Evolutionary conservation across 2,797 vertebrate genomes (phyloP).

Genomic region (Hemitrygon akajei): DNA sequence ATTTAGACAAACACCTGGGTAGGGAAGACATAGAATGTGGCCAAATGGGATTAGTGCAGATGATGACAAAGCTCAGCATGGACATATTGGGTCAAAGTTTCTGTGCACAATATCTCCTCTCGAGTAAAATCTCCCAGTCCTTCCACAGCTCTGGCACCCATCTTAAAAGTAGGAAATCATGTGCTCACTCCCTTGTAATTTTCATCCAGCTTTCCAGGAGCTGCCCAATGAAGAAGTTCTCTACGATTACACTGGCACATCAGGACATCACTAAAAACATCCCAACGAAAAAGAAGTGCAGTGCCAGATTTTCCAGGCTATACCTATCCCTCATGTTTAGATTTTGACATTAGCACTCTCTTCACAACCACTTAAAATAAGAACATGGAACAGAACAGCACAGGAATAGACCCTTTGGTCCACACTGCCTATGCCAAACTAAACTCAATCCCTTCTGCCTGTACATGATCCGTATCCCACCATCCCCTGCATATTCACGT

Average conservation of each 20-base stretch:
- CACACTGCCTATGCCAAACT: too few species aligned
- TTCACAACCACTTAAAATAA: background rate
- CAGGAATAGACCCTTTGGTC: too few species aligned
- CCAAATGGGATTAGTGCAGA: too few species aligned
- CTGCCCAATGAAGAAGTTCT: background rate
- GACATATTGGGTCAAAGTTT: too few species aligned
- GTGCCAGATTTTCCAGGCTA: background rate
- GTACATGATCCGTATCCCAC: too few species aligned
- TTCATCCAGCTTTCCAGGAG: background rate
- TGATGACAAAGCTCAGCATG: too few species aligned
- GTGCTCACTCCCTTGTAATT: background rate
- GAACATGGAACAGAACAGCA: too few species aligned
- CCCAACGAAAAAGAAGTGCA: background rate
- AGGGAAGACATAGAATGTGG: too few species aligned
- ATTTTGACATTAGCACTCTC: background rate
- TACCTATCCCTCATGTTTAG: background rate
- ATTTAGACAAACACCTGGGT: too few species aligned
- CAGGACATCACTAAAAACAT: background rate
- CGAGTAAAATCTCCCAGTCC: background rate
- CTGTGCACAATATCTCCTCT: background rate
- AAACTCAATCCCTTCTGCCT: too few species aligned
- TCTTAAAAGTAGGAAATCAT: background rate
- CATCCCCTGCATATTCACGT: too few species aligned
- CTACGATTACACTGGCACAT: too few species aligned
- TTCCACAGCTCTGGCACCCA: background rate